Conservation (phyloP, 2,797 vertebrate genomes). For the Odontamblyopus lacepedii region DNA sequence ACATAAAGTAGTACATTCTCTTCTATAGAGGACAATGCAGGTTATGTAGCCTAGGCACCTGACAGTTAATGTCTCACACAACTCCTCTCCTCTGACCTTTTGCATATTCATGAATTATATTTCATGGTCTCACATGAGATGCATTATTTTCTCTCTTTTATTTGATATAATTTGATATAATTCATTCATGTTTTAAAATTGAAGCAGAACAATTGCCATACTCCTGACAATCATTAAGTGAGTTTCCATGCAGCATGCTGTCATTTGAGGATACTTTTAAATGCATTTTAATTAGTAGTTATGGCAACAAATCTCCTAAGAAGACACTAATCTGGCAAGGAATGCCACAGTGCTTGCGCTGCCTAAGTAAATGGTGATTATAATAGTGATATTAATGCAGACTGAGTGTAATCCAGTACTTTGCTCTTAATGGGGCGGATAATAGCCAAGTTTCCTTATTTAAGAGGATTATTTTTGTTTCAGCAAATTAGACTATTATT, state of each 20-base stretch:
- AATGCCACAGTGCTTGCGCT: slow-evolving; percentile 9
- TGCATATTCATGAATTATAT: not conserved
- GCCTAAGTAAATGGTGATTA: slow-evolving; percentile 15
- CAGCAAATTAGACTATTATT: slow-evolving; percentile 63
- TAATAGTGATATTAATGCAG: slow-evolving; percentile 43
- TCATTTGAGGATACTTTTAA: slow-evolving; percentile 1
- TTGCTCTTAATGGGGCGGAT: slow-evolving; percentile 50
- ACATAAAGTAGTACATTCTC: too few relatives aligned
- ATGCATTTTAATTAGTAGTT: not conserved
- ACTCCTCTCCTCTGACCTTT: too few relatives aligned
- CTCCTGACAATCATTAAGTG: not conserved
- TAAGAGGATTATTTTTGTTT: slow-evolving; percentile 76
- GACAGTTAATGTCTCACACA: too few relatives aligned
- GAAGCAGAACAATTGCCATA: not conserved
- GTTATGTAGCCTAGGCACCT: too few relatives aligned
- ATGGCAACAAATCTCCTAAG: not conserved
- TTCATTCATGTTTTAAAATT: not conserved
- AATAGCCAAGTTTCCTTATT: slow-evolving; percentile 60
- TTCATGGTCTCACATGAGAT: not conserved
- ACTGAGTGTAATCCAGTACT: slow-evolving; percentile 54
- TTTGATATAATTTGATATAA: not conserved
- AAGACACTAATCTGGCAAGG: not conserved
- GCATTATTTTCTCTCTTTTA: not conserved
- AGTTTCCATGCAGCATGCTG: not conserved
- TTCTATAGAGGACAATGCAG: too few relatives aligned